phyloP scores from a whole-genome alignment of 1,140 invertebrate genomes.

The Drosophila kepulauana region DNA sequence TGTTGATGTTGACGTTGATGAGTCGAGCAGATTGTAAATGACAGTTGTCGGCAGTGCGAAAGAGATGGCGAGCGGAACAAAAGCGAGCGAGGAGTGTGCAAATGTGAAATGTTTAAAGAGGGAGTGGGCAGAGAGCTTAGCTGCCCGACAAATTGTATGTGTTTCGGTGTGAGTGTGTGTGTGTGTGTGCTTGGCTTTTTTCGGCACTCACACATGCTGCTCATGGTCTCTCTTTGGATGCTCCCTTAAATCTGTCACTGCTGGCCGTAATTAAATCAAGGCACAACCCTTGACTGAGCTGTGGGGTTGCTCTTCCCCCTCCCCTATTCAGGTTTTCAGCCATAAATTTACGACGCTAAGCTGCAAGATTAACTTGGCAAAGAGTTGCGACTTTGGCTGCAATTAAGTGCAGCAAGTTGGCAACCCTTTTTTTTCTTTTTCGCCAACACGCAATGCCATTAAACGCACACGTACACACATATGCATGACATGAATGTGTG shows the following conservation, averaged over 20 bases:
- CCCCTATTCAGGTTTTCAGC: not conserved
- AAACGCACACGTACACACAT: constrained; percentile 8
- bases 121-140: constrained; percentile 22
- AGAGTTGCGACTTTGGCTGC: constrained; percentile 53
- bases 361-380: constrained; percentile 40
- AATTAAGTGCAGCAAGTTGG: constrained; percentile 61
- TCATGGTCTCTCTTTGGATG: constrained; percentile 8
- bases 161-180: not conserved
- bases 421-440: constrained; percentile 43
- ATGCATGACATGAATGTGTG: constrained; percentile 23
- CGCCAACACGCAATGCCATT: constrained; percentile 61
- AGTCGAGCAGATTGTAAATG: constrained; percentile 74
- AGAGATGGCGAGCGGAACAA: constrained; percentile 16
- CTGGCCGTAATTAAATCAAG: constrained; percentile 54
- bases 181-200: not conserved
- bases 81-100: not conserved
- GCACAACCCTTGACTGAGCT: constrained; percentile 32
- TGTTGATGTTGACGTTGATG: constrained; percentile 67
- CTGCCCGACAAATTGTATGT: constrained; percentile 61
- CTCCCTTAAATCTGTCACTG: constrained; percentile 4
- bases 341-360: constrained; percentile 42
- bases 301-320: constrained; percentile 11
- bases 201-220: constrained; percentile 9
- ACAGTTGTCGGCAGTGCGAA: constrained; percentile 53
- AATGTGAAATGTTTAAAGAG: not conserved